Evolutionary conservation across 1,140 invertebrate species (phyloP), one percentile per base, ranked within the genome.

Genomic region (Drosophila virilis): DNA sequence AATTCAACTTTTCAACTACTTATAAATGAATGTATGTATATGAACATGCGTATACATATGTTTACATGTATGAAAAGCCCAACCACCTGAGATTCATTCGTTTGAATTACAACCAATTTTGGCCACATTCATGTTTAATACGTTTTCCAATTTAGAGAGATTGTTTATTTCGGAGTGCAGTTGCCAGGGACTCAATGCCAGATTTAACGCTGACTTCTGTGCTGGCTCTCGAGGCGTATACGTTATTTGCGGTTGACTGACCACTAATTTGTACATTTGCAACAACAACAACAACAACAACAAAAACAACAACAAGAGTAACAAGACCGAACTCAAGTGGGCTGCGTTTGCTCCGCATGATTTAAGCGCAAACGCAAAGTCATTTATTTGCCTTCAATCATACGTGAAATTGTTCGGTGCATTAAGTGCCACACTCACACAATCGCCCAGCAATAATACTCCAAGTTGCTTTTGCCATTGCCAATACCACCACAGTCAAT

Each of bases 361-460:
- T 72, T 83, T 83, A 40, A 66, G 77, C 60, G 64, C 70, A 78
- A 82, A 82, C 65, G 64, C 70, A 78, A 80, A 80, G 65, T 69
- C 65, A 83, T 68, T 77, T 64, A 84, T 77, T 84, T 72, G 77
- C 60, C 61, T 80, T 48, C 69, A 84, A 67, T 70, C 81, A 77
- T 55, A 74, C 81, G 80, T 84, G 81, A 84, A 85, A 84, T 84
- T 84, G 80, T 80, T 84, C 70, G 70, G 64, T 80, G 80, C 73
- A 84, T 66, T 74, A 74, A 74, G 46, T 69, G 42, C 57, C 51
- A 37, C 43, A 61, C 50, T 22, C 55, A 13, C 33, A 35, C 45
- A 51, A 28, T 38, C 17, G 22, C 22, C 5, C 22, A 28, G 22
- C 22, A 28, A 28, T 28, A 28, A 28, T 28, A 28, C 22, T 28